Conservation (phyloP, 1,140 invertebrate species). For the Coenobita brevimanus region DNA sequence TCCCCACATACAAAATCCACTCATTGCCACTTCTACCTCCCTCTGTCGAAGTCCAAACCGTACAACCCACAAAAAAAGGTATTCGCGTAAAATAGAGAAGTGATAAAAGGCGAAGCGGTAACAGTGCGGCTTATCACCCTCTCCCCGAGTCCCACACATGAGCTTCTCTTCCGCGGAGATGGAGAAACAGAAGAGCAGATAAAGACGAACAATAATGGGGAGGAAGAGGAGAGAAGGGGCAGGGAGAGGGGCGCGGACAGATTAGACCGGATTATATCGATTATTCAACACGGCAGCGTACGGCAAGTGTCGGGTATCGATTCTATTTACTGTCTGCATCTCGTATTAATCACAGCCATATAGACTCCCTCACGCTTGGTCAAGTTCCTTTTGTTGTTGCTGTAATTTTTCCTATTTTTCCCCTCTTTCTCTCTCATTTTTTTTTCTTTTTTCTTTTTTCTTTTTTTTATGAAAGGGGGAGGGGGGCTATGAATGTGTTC, state of each 20-base stretch:
- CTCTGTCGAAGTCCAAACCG: too few relatives aligned
- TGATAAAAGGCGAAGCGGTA: neutral
- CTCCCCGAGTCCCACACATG: constrained; percentile 16
- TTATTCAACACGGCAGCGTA: constrained; percentile 39
- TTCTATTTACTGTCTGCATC: neutral
- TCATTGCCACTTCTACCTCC: neutral
- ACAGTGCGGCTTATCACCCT: constrained; percentile 31
- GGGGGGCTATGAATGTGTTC: too few relatives aligned
- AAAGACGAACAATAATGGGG: constrained; percentile 44
- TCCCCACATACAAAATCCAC: too few relatives aligned
- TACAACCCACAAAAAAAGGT: too few relatives aligned
- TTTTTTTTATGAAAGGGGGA: neutral
- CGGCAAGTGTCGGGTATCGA: constrained; percentile 45
- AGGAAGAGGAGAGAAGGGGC: neutral
- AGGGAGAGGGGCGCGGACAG: neutral
- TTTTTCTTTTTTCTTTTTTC: neutral
- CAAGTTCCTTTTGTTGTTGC: neutral
- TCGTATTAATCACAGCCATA: neutral
- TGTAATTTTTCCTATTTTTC: too few relatives aligned
- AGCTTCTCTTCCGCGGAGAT: constrained; percentile 51
- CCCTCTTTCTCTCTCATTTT: neutral
- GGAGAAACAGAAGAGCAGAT: constrained; percentile 51
- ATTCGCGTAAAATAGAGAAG: neutral
- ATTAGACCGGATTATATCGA: constrained; percentile 44
- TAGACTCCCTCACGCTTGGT: neutral